Evolutionary conservation across 2,797 vertebrate species (phyloP), one percentile per base, ranked within the genome.

Genomic region (Smutsia gigantea): DNA sequence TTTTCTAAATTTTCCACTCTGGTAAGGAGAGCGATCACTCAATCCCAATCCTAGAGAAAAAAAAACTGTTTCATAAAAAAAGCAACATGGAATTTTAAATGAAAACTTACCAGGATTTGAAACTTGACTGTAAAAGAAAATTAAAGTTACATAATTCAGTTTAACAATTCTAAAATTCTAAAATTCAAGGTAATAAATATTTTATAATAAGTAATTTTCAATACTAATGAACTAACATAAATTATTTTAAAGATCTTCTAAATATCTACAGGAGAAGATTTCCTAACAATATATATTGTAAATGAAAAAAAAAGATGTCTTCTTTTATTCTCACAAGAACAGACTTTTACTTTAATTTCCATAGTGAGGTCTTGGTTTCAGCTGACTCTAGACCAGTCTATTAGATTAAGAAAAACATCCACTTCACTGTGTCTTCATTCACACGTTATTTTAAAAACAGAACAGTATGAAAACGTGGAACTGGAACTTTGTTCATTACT

Each of bases 71-170:
- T 83, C 71, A 90, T 84, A 91, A 97, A 92, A 72, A 97, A 92
- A 72, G 11, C 19, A 92, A 90, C 39, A 90, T 68, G 27, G 34
- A 96, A 92, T 87, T 61, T 84, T 89, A 96, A 90, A 82, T 83
- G 31, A 94, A 94, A 90, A 95, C 25, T 63, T 83, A 69, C 0
- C 37, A 42, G 25, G 83, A 96, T 92, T 59, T 86, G 17, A 87
- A 96, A 82, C 29, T 85, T 84, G 11, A 79, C 23, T 79, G 25
- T 84, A 88, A 77, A 87, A 87, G 31, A 8, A 64, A 92, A 66
- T 57, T 5, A 75, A 94, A 79, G 17, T 79, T 75, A 93, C 3
- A 55, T 82, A 94, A 94, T 61, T 93, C 53, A 74, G n/a, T 72
- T 84, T 83, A 46, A 90, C 92, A 83, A 25, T 59, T 81, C 46